These are phyloP conservation scores for Aptenodytes patagonicus DNA, from an alignment of 2,113 vertebrate genomes.

Conservation along the genomic window DNA sequence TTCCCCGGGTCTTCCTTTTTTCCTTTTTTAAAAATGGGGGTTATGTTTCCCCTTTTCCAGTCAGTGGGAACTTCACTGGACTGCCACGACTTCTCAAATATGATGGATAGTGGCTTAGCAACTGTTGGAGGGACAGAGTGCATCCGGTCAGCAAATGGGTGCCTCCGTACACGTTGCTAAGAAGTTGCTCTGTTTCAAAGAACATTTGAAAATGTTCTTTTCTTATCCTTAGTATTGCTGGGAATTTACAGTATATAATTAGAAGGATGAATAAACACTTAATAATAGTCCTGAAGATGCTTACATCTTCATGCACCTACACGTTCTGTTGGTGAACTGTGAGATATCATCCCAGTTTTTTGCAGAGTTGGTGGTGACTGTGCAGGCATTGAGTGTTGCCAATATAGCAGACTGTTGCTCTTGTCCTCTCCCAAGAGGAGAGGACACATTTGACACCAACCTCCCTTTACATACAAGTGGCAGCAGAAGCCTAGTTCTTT, in stretches of 20 bases:
- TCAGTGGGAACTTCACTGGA: too few relatives aligned
- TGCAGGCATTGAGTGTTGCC: neutral
- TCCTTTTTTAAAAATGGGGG: too few relatives aligned
- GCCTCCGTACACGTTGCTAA: too few relatives aligned
- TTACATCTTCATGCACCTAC: neutral
- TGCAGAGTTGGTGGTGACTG: neutral
- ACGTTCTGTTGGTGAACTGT: neutral
- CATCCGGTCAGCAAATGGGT: too few relatives aligned
- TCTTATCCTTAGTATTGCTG: neutral
- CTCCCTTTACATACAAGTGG: neutral
- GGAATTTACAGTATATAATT: neutral
- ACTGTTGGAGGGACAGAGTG: too few relatives aligned
- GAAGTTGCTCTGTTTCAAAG: too few relatives aligned
- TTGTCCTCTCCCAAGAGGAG: neutral
- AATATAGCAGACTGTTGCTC: neutral
- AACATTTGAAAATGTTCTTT: neutral
- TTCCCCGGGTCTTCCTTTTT: too few relatives aligned
- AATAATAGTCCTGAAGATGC: neutral
- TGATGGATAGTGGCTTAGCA: too few relatives aligned
- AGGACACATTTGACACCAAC: rapidly evolving
- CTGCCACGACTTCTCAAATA: too few relatives aligned
- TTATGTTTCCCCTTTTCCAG: too few relatives aligned
- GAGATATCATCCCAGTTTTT: neutral
- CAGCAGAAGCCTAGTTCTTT: neutral
- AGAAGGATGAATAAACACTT: neutral